Percentiles rank a stretch among this genome's conserved stretches.
Evolutionary conservation across 1,140 invertebrate species (phyloP).

Genomic region (Zelostemma sp.): DNA sequence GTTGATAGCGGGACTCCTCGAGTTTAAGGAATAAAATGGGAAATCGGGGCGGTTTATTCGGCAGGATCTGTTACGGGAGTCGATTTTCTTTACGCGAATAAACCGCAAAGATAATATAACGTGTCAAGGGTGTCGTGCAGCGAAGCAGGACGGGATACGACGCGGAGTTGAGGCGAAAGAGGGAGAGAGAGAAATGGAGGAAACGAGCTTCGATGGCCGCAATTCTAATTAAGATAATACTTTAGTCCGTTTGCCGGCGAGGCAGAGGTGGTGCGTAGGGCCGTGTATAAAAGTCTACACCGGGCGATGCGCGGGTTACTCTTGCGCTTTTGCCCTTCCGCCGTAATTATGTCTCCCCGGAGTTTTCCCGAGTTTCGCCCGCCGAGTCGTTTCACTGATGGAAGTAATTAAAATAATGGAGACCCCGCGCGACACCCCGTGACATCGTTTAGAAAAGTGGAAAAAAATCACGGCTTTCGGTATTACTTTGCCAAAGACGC

Average conservation of each 20-base stretch:
- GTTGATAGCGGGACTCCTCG: constrained; percentile 16
- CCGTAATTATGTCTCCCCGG: constrained; percentile 51
- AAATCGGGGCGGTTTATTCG: constrained; percentile 7
- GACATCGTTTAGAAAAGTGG: constrained; percentile 22
- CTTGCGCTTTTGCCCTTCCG: constrained; percentile 13
- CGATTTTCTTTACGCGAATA: constrained; percentile 9
- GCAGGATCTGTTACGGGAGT: constrained; percentile 9
- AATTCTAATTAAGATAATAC: constrained; percentile 53
- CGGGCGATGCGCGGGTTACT: constrained; percentile 13
- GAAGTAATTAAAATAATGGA: constrained; percentile 60
- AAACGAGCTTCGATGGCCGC: constrained; percentile 36
- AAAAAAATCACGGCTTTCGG: constrained; percentile 27
- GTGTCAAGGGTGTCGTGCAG: constrained; percentile 18
- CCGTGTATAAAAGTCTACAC: constrained; percentile 23
- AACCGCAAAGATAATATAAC: constrained; percentile 17
- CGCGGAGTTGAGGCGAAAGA: background rate
- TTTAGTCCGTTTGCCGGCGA: constrained; percentile 27
- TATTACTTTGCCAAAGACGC: constrained; percentile 29
- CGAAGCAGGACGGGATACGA: background rate
- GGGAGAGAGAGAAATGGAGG: constrained; percentile 23
- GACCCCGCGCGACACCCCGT: constrained; percentile 27
- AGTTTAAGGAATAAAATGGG: constrained; percentile 14
- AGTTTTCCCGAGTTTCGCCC: constrained; percentile 46
- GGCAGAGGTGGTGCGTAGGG: constrained; percentile 12
- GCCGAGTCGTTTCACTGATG: constrained; percentile 48